Evolutionary conservation across 2,797 vertebrate species (phyloP).

Genomic region (Molothrus aeneus): DNA sequence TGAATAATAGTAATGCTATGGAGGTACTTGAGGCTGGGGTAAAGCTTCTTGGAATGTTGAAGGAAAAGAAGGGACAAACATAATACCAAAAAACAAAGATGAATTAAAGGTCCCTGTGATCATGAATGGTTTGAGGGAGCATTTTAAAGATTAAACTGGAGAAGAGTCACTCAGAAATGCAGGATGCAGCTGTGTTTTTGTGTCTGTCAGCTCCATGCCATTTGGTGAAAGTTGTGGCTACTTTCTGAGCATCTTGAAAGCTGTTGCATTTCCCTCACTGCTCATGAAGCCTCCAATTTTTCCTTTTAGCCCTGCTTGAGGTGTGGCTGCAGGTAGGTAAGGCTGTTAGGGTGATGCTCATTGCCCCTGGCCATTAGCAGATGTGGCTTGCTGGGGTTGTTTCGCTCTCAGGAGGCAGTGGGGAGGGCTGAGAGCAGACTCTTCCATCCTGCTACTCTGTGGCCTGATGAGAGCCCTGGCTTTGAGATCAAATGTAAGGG

Average conservation of each 20-base stretch:
- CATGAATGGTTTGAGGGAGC: not conserved
- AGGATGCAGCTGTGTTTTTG: not conserved
- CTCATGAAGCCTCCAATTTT: not conserved
- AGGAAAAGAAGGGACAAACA: not conserved
- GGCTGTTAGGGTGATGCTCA: not conserved
- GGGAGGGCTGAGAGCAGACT: not conserved
- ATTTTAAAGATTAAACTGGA: not conserved
- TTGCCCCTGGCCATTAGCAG: conserved; percentile 11
- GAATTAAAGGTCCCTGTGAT: not conserved
- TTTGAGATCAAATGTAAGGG: not conserved
- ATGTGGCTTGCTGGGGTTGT: conserved; percentile 13
- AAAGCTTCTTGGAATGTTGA: not conserved
- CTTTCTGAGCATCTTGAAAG: not conserved
- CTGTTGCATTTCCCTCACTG: not conserved
- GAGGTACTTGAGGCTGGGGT: not conserved
- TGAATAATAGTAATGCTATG: not conserved
- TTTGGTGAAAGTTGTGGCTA: not conserved
- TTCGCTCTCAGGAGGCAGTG: not conserved
- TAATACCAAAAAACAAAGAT: not conserved
- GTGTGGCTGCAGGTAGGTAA: conserved; percentile 4
- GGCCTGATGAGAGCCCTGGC: not conserved
- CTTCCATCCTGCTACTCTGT: not conserved
- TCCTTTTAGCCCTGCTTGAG: not conserved
- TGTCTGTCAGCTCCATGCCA: not conserved
- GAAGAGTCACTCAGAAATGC: not conserved